phyloP scores from a whole-genome alignment of 1,140 invertebrate genomes.

The Ceratosolen solmsi region DNA sequence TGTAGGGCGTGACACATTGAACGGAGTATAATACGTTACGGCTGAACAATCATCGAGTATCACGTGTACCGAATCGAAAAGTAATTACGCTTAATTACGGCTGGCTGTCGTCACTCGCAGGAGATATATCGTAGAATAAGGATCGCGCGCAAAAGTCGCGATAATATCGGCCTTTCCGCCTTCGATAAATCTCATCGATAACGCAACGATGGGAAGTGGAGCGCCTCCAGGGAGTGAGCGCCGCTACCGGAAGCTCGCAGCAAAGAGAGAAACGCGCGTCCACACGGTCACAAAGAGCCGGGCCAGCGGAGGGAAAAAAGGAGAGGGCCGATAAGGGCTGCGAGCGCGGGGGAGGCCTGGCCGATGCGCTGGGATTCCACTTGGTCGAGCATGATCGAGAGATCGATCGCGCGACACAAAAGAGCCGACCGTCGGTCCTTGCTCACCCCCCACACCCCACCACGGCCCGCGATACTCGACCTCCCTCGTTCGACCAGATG shows the following conservation, averaged over 20 bases:
- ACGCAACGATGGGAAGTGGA: not conserved
- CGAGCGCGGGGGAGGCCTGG: conserved; percentile 21
- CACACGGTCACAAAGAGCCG: not conserved
- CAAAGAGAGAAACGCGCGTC: conserved; percentile 15
- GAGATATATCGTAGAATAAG: not conserved
- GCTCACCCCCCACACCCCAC: not conserved
- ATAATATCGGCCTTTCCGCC: not conserved
- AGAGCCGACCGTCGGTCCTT: conserved; percentile 53
- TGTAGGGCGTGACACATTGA: too few relatives aligned
- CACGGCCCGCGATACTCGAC: not conserved
- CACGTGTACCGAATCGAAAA: not conserved
- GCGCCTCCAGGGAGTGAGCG: conserved; percentile 20
- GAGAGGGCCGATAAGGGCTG: not conserved
- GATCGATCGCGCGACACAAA: conserved; percentile 65
- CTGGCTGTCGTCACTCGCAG: not conserved
- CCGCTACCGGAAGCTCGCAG: not conserved
- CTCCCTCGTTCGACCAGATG: conserved; percentile 55
- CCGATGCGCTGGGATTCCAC: conserved; percentile 57
- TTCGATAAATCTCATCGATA: not conserved
- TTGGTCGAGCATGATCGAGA: conserved; percentile 65
- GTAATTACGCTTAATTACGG: not conserved
- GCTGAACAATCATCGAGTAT: too few relatives aligned
- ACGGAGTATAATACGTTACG: too few relatives aligned
- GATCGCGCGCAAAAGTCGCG: not conserved
- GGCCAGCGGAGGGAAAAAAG: not conserved